Evolutionary conservation across 2,113 vertebrate genomes (phyloP).

Genomic region (Zosterops hypoxanthus): DNA sequence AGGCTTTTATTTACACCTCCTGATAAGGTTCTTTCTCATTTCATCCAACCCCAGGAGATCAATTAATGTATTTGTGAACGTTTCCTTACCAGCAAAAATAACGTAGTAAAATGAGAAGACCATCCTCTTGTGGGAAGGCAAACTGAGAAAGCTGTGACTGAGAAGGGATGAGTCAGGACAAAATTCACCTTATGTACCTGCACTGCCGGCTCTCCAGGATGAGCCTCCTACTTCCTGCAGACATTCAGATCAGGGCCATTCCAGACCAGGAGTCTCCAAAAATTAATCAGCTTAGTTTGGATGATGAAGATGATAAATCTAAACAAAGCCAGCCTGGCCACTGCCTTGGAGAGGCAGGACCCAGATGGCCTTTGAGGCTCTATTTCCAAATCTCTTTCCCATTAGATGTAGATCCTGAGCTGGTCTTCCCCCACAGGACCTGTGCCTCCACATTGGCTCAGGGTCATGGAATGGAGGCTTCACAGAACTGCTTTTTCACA

Average conservation of each 20-base stretch:
- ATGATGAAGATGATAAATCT: neutral
- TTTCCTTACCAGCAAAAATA: neutral
- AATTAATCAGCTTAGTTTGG: neutral
- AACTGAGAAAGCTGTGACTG: neutral
- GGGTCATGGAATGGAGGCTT: neutral
- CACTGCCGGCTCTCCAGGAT: rapidly evolving
- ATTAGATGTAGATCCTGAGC: neutral
- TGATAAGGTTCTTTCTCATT: neutral
- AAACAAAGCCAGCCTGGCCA: neutral
- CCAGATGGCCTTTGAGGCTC: neutral
- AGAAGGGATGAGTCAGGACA: neutral
- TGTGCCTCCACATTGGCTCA: neutral
- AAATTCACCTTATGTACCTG: neutral
- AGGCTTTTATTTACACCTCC: neutral
- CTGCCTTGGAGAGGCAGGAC: neutral
- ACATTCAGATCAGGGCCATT: neutral
- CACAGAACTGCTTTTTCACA: neutral
- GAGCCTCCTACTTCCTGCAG: neutral
- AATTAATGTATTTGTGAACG: neutral
- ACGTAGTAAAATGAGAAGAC: neutral
- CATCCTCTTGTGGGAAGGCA: rapidly evolving
- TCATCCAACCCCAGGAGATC: neutral
- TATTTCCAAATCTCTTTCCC: neutral
- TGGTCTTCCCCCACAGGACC: too few species aligned
- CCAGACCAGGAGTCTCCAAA: neutral